Evolutionary conservation across 92 coral and sea anemone genomes (phyloP).

Genomic region (Phenganax marumi): DNA sequence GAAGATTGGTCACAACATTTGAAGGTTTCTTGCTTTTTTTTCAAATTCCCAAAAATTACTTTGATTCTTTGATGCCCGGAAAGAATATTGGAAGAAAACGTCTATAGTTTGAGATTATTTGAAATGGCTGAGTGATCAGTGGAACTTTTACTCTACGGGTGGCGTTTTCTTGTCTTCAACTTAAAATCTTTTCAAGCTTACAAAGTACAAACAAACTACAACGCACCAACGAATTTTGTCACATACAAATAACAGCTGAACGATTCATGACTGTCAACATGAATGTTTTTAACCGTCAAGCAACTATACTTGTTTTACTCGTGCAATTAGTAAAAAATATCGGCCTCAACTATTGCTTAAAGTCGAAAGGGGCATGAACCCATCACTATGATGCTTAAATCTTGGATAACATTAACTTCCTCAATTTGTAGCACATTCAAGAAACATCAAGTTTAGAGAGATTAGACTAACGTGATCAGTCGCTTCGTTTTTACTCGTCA

Average conservation of each 20-base stretch:
- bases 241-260: not conserved
- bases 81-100: slow-evolving; percentile 15
- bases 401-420: too few species aligned
- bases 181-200: slow-evolving; percentile 21
- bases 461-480: too few species aligned
- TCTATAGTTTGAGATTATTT: slow-evolving; percentile 17
- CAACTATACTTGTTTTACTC: not conserved
- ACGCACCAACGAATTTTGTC: slow-evolving; percentile 37
- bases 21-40: not conserved
- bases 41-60: not conserved
- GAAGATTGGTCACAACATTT: not conserved
- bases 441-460: too few species aligned
- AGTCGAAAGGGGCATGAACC: too few species aligned
- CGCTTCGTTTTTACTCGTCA: too few species aligned
- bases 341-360: too few species aligned
- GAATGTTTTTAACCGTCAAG: not conserved
- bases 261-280: not conserved
- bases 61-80: not conserved
- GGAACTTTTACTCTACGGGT: slow-evolving; percentile 27
- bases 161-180: slow-evolving; percentile 1
- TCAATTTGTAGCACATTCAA: too few species aligned
- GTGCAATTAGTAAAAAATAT: too few species aligned
- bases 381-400: too few species aligned
- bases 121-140: slow-evolving; percentile 26
- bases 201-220: slow-evolving; percentile 7